Evolutionary conservation across 2,888 invertebrate species (phyloP), one percentile per base, ranked within the genome.

Genomic region (Morpho helenor): DNA sequence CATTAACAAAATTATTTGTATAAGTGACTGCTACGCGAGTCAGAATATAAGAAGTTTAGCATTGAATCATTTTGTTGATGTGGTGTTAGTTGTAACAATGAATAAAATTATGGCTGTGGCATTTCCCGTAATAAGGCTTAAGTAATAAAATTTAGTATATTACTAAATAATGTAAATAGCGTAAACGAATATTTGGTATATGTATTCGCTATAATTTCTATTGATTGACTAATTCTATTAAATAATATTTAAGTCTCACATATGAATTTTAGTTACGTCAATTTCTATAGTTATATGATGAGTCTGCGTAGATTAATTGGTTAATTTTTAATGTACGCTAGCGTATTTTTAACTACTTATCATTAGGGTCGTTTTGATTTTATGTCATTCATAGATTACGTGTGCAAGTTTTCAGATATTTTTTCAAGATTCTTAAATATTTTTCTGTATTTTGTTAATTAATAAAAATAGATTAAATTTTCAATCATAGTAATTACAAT

Each of bases 121-220:
- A 31, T 55, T 55, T 79, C 77, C 78, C 81, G 80, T 82, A 80
- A 80, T 66, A 74, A 79, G 83, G 82, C 77, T 80, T 80, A n/a
- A 72, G 75, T 80, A 83, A 75, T 82, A 86, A 85, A 84, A 86
- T 87, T 87, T 88, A 88, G 88, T 89, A 87, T 84, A 87, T 88
- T 87, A 88, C 85, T 88, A 88, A 88, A 87, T 84, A 79, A 78
- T 89, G 89, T 88, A 87, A 84, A 87, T 87, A 87, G 74, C 70
- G 47, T 66, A 56, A 74, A 71, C 68, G 74, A 69, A 77, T 77
- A 75, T 73, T 78, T 76, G 70, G 77, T 81, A 80, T 75, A 60
- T 61, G 61, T 83, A 80, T 77, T 62, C 52, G 50, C 68, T 72
- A 76, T 81, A 82, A 72, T 68, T 74, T 87, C 82, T 75, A 80